Evolutionary conservation across 2,797 vertebrate genomes (phyloP), one percentile per base, ranked within the genome.

Genomic region (Mycteria americana): DNA sequence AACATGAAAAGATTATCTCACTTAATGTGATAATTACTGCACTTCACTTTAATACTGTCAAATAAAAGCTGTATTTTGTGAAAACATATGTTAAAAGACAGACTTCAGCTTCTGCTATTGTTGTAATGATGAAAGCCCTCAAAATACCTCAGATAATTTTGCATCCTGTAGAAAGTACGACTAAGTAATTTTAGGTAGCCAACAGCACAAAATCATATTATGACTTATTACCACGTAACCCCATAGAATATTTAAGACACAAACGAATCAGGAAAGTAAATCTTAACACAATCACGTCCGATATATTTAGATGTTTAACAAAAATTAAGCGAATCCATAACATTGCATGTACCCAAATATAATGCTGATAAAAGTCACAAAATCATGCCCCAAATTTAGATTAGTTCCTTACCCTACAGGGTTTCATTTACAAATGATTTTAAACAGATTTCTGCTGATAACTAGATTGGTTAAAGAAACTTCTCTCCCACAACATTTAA

Each of bases 31-130:
- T 95, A 95, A 97, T 97, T 93, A 77, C 67, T 6, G 4, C 79
- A 70, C 83, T 96, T 93, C 85, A 93, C 37, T 85, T 92, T 77
- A 86, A 92, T 82, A 83, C n/a, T 95, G 77, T 68, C 92, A 95
- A 90, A 48, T 79, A 94, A 90, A 97, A 93, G 67, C 74, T 85
- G 78, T 68, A 85, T 92, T 94, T 94, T 93, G 31, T 90, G 75
- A 95, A 91, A 96, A 94, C 70, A 48, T 70, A 74, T 2, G 0
- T 73, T 92, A 76, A 74, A 87, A 85, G 56, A 82, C 75, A 93
- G 77, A 73, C 50, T 96, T 93, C 56, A 84, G 65, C 48, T 89
- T 87, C 86, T 67, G 72, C 56, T 86, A 39, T 35, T 91, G 56
- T 65, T 6, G 0, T n/a, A 72, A 78, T 39, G 50, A 75, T 39